Percentiles rank a stretch among this genome's conserved stretches.
These are phyloP conservation scores for Macrophya annulata DNA, from an alignment of 2,888 invertebrate genomes.

Conservation along the genomic window DNA sequence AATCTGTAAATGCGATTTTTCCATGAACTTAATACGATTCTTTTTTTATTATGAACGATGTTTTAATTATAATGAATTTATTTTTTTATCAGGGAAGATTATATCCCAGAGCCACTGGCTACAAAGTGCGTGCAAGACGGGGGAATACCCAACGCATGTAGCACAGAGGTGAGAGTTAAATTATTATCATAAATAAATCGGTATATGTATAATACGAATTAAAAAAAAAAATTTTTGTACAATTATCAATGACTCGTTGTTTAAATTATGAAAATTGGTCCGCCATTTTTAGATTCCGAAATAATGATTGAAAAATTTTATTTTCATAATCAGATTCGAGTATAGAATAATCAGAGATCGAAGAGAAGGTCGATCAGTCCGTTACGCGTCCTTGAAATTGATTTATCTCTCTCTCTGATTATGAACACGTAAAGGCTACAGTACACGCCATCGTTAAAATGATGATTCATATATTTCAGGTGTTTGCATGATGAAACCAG, in stretches of 20 bases:
- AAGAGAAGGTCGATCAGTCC: neutral
- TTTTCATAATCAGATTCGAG: neutral
- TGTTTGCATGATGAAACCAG: constrained; percentile 80
- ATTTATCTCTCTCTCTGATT: neutral
- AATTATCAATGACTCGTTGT: neutral
- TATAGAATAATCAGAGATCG: neutral
- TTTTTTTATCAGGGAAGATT: constrained; percentile 12
- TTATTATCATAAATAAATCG: neutral
- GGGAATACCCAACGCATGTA: constrained; percentile 35
- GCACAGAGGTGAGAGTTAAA: constrained; percentile 28
- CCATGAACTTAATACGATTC: too few relatives aligned
- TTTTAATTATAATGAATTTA: neutral
- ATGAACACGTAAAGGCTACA: too few relatives aligned
- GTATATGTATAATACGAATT: neutral
- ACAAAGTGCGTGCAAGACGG: constrained; percentile 38
- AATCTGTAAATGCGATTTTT: neutral
- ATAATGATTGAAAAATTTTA: neutral
- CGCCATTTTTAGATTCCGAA: neutral
- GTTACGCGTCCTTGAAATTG: neutral
- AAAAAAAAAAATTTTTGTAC: neutral
- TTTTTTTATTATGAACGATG: too few relatives aligned
- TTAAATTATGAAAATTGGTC: too few relatives aligned
- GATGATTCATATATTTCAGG: constrained; percentile 60
- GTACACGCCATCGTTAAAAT: neutral
- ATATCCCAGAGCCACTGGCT: constrained; percentile 15